Conservation (phyloP, 2,888 invertebrate species). For the Drosophila seclusa region DNA sequence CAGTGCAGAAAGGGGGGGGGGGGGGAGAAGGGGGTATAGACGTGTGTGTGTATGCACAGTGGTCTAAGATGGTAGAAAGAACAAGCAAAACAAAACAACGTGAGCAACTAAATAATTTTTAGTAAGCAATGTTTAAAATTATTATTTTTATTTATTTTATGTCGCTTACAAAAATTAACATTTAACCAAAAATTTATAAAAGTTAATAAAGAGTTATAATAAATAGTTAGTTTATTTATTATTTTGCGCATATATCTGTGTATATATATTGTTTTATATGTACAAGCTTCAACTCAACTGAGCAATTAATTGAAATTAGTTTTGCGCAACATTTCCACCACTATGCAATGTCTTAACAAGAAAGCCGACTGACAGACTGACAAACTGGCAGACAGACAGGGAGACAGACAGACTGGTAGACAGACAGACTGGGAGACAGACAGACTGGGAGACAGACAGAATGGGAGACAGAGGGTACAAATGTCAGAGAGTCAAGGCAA, state of each 20-base stretch:
- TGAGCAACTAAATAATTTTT: not conserved
- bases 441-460: slow-evolving; percentile 24
- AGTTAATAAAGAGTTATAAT: not conserved
- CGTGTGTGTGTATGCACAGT: slow-evolving; percentile 15
- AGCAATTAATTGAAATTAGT: not conserved
- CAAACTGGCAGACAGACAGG: not conserved
- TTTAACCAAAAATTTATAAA: not conserved
- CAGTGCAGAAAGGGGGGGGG: rapidly evolving
- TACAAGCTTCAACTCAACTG: not conserved
- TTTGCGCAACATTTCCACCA: slow-evolving; percentile 11
- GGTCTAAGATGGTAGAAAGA: not conserved
- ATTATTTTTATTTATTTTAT: not conserved
- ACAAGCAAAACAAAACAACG: not conserved
- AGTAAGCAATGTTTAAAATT: not conserved
- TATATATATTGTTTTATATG: not conserved
- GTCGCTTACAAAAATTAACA: not conserved
- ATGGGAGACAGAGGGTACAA: slow-evolving; percentile 48
- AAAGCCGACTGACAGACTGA: slow-evolving; percentile 17
- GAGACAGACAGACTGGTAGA: not conserved
- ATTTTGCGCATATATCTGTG: not conserved
- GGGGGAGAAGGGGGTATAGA: not conserved
- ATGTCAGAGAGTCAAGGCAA: slow-evolving; percentile 69
- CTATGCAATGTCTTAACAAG: slow-evolving; percentile 43
- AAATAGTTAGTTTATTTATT: no score
- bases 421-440: slow-evolving; percentile 34